These are phyloP conservation scores for Neoarius graeffei DNA, from an alignment of 2,113 vertebrate species.

Conservation along the genomic window DNA sequence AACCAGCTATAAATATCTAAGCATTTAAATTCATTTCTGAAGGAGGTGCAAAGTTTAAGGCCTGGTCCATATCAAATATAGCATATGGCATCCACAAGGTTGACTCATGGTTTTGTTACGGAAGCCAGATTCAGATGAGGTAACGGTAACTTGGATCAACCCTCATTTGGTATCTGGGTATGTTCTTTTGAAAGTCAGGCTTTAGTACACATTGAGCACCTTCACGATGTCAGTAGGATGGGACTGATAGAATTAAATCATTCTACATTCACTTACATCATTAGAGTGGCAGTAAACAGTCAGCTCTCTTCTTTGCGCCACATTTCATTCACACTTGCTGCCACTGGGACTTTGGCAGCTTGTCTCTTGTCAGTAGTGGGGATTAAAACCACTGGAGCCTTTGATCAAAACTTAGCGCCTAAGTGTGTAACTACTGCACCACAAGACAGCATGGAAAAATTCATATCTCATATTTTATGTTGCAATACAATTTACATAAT, in stretches of 20 bases:
- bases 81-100: background rate
- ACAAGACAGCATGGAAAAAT: background rate
- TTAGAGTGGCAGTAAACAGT: background rate
- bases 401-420: background rate
- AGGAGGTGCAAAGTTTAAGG: background rate
- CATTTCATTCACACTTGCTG: conserved; percentile 41
- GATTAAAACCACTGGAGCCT: conserved; percentile 5
- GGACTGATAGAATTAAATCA: background rate
- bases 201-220: background rate
- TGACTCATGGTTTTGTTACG: background rate
- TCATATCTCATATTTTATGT: background rate
- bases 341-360: background rate
- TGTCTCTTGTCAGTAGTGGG: conserved; percentile 22
- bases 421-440: background rate
- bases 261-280: background rate
- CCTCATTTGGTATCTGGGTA: background rate
- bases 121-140: background rate
- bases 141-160: background rate
- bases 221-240: background rate
- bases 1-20: background rate
- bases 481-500: background rate
- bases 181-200: background rate
- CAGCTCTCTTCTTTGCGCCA: conserved; percentile 21
- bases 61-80: background rate
- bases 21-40: background rate